Evolutionary conservation across 2,113 vertebrate genomes (phyloP).

Genomic region (Microtus oregoni): DNA sequence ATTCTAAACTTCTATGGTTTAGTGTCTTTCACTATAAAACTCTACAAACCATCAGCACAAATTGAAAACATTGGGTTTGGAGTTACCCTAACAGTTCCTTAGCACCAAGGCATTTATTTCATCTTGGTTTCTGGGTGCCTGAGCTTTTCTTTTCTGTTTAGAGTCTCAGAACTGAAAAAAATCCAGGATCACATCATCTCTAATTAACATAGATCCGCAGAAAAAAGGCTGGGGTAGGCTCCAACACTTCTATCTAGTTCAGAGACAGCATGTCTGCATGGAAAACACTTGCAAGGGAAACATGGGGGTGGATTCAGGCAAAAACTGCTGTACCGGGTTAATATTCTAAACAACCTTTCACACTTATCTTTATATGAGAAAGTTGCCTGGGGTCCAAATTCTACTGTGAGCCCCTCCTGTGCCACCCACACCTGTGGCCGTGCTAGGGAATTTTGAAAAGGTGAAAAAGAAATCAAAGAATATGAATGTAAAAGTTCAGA

Average conservation of each 20-base stretch:
- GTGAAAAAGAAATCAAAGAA: not conserved
- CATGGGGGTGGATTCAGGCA: not conserved
- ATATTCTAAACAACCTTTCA: not conserved
- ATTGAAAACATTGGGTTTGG: not conserved
- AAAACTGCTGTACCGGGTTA: not conserved
- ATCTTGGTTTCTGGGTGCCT: not conserved
- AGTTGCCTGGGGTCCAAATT: not conserved
- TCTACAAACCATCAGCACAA: not conserved
- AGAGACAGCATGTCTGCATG: not conserved
- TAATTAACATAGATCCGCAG: not conserved
- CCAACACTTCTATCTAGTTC: not conserved
- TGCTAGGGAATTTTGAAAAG: not conserved
- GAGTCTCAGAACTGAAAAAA: not conserved
- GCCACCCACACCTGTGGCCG: not conserved
- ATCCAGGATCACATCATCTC: not conserved
- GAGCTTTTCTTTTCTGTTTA: not conserved
- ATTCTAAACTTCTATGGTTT: not conserved
- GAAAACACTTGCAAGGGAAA: not conserved
- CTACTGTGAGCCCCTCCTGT: not conserved
- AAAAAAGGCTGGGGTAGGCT: not conserved
- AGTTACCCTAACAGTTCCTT: not conserved
- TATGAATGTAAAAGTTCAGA: not conserved
- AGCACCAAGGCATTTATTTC: not conserved
- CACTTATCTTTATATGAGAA: not conserved
- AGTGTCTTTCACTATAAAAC: not conserved